phyloP scores from a whole-genome alignment of 2,113 vertebrate genomes.

The Epinephelus lanceolatus region DNA sequence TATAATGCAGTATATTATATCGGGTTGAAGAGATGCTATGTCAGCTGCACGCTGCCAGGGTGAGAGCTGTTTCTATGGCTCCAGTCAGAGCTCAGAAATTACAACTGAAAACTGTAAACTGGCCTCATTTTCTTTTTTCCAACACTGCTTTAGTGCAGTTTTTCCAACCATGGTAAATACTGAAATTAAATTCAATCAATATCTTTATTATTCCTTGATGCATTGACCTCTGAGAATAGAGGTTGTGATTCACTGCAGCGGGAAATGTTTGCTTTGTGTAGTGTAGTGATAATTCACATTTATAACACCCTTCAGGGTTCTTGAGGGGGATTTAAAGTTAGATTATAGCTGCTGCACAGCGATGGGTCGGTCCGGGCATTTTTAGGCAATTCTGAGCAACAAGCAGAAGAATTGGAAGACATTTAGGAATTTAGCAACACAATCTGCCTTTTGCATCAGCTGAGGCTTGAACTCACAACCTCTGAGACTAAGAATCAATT shows the following conservation, averaged over 20 bases:
- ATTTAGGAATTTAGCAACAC: too few relatives aligned
- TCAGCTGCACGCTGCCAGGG: constrained; percentile 3
- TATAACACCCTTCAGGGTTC: background rate
- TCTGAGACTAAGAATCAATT: too few relatives aligned
- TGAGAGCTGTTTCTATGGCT: background rate
- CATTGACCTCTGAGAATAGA: background rate
- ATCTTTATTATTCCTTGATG: background rate
- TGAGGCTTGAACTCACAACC: too few relatives aligned
- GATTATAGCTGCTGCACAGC: too few relatives aligned
- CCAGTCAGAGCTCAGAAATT: background rate
- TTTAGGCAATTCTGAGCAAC: too few relatives aligned
- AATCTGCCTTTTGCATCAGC: too few relatives aligned
- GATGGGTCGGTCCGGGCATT: too few relatives aligned
- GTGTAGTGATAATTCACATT: background rate
- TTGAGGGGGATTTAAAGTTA: background rate
- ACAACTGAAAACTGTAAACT: background rate
- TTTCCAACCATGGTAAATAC: background rate
- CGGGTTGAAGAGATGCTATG: background rate
- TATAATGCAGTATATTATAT: background rate
- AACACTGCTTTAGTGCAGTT: background rate
- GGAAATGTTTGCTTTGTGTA: background rate
- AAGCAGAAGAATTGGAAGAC: too few relatives aligned
- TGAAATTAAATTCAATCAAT: background rate
- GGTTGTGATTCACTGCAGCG: background rate
- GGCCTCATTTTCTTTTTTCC: background rate